phyloP scores from a whole-genome alignment of 2,888 invertebrate genomes.

The Sicus ferrugineus region DNA sequence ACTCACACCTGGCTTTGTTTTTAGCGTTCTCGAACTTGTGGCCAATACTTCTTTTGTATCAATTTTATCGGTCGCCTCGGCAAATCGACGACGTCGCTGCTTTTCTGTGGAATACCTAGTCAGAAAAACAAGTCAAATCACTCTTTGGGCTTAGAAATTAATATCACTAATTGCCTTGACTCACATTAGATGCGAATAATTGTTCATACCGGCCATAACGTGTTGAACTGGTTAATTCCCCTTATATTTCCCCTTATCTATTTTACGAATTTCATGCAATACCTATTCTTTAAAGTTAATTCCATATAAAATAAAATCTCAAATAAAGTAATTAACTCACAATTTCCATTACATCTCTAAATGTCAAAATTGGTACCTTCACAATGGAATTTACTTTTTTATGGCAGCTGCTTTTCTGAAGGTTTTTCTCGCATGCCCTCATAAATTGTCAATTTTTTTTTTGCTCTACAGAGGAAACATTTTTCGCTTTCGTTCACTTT shows the following conservation, averaged over 20 bases:
- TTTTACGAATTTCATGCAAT: conserved; percentile 20
- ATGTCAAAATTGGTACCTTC: conserved; percentile 33
- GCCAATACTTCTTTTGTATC: background rate
- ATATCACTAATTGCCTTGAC: conserved; percentile 24
- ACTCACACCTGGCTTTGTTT: background rate
- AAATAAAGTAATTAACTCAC: conserved; percentile 36
- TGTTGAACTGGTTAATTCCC: conserved; percentile 1
- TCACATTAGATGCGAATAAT: conserved; percentile 61
- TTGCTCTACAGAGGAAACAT: no score
- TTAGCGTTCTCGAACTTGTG: background rate
- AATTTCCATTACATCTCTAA: conserved; percentile 29
- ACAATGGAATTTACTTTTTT: background rate
- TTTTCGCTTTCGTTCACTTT: no score
- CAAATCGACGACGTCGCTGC: conserved; percentile 12
- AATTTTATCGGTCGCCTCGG: background rate
- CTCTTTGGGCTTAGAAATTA: no score
- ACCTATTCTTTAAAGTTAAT: conserved; percentile 22
- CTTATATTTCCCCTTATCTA: background rate
- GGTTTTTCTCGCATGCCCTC: no score
- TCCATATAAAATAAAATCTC: conserved; percentile 25
- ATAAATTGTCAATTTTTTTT: no score
- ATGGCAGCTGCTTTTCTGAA: background rate
- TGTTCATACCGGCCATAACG: conserved; percentile 61
- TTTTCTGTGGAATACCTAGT: conserved; percentile 50
- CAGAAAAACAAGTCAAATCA: background rate